Conservation (phyloP, 1,140 invertebrate species). For the Drosophila navojoa region DNA sequence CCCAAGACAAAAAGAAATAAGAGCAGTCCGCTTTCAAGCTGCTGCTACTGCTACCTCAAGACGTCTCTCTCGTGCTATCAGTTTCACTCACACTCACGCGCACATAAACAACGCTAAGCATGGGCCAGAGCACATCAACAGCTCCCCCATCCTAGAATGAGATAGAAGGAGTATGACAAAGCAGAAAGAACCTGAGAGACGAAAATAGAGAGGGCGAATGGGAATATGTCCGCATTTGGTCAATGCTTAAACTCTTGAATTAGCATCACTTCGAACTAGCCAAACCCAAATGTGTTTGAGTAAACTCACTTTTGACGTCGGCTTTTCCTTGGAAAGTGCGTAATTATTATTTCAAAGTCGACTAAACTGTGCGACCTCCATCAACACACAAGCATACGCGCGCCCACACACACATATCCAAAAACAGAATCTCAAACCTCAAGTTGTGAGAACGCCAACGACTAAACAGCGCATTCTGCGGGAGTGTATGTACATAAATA, state of each 20-base stretch:
- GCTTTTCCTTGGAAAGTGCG: neutral
- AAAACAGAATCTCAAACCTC: neutral
- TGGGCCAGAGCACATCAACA: constrained; percentile 25
- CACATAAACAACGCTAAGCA: constrained; percentile 44
- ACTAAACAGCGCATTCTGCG: neutral
- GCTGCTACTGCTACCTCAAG: constrained; percentile 22
- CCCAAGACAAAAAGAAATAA: constrained; percentile 60
- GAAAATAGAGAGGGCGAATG: neutral
- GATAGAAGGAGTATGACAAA: constrained; percentile 7
- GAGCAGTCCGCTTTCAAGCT: constrained; percentile 56
- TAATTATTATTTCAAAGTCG: constrained; percentile 26
- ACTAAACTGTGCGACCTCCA: no score
- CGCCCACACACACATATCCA: neutral
- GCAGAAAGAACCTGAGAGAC: neutral
- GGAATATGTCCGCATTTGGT: constrained; percentile 2
- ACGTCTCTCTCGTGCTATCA: constrained; percentile 34
- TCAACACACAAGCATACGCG: neutral
- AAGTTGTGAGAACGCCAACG: neutral
- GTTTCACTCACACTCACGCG: constrained; percentile 24
- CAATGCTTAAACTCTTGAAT: constrained; percentile 4
- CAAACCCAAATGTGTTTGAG: neutral
- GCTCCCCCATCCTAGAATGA: constrained; percentile 18
- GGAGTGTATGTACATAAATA: no score
- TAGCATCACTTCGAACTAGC: no score
- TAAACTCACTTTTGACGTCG: neutral